These are phyloP conservation scores for Mormoops blainvillei DNA, from an alignment of 2,113 vertebrate genomes.

Conservation along the genomic window DNA sequence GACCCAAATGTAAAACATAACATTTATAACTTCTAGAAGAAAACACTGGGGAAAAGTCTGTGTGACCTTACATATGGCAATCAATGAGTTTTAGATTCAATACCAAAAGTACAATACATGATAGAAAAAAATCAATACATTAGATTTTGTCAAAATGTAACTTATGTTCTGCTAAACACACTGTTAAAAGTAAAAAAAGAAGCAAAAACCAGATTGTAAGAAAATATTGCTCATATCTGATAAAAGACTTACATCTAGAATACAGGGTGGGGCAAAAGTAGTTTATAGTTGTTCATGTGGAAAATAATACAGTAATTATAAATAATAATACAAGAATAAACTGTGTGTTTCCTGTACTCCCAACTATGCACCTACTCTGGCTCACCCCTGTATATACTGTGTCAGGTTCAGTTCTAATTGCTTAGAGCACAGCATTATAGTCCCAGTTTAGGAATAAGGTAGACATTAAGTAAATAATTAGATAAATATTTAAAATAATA, in stretches of 20 bases:
- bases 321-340: too few relatives aligned
- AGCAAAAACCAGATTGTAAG: not conserved
- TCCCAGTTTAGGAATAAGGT: not conserved
- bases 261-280: too few relatives aligned
- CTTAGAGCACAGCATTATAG: not conserved
- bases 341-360: too few relatives aligned
- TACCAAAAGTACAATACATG: not conserved
- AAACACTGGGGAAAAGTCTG: too few relatives aligned
- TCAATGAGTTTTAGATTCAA: too few relatives aligned
- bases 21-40: too few relatives aligned
- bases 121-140: not conserved
- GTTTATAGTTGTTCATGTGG: too few relatives aligned
- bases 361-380: too few relatives aligned
- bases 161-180: not conserved
- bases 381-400: not conserved
- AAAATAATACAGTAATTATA: too few relatives aligned
- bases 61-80: too few relatives aligned
- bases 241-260: not conserved
- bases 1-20: too few relatives aligned
- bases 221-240: not conserved
- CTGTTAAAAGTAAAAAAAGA: not conserved
- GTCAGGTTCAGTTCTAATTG: not conserved
- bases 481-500: not conserved
- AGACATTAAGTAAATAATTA: not conserved
- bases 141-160: not conserved